phyloP scores from a whole-genome alignment of 2,797 vertebrate genomes.

The Pantherophis vulpinus region DNA sequence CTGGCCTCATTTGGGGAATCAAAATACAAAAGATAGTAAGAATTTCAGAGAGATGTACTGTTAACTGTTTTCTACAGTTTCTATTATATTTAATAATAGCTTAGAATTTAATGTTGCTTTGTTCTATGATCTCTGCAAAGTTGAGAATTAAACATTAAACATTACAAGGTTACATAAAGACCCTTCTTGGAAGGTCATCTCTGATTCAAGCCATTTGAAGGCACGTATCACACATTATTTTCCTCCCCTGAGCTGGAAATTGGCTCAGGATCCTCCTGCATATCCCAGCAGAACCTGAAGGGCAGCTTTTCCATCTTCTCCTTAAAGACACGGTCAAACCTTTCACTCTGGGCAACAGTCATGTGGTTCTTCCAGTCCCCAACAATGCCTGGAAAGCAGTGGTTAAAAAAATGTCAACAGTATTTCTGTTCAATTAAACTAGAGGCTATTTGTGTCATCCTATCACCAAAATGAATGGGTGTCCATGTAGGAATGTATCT shows the following conservation, averaged over 20 bases:
- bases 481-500: background rate
- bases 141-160: background rate
- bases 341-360: slow-evolving; percentile 60
- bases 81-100: background rate
- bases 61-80: background rate
- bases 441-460: background rate
- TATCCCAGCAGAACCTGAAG: slow-evolving; percentile 38
- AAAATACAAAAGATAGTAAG: background rate
- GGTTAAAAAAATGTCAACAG: background rate
- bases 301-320: background rate
- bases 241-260: background rate
- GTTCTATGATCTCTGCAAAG: background rate
- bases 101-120: background rate
- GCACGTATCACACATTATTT: background rate
- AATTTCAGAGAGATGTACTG: too few species aligned
- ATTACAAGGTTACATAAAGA: background rate
- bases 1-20: background rate
- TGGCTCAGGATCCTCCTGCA: background rate
- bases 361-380: slow-evolving; percentile 61
- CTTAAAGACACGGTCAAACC: slow-evolving; percentile 45
- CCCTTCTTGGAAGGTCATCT: background rate
- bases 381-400: slow-evolving; percentile 33
- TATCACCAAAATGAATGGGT: background rate
- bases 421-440: background rate
- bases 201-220: background rate